Percentiles rank a stretch among this genome's conserved stretches.
These are phyloP conservation scores for Verasper variegatus DNA, from an alignment of 2,113 vertebrate species.

Conservation along the genomic window DNA sequence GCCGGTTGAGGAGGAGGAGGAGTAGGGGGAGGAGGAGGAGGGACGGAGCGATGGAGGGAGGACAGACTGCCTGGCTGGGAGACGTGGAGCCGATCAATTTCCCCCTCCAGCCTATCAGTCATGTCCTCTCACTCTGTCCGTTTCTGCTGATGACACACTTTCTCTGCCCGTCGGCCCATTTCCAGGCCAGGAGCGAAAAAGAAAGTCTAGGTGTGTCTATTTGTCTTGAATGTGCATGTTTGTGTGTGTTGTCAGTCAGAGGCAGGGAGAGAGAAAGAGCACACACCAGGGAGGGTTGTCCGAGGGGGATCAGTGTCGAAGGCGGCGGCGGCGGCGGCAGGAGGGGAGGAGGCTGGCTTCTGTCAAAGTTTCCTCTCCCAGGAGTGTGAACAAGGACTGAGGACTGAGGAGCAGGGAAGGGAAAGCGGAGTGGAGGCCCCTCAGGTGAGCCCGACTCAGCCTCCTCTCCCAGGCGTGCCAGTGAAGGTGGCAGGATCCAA, in stretches of 20 bases:
- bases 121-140: constrained; percentile 76
- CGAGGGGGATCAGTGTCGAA: constrained; percentile 22
- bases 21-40: neutral
- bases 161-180: constrained; percentile 78
- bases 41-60: constrained; percentile 60
- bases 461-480: constrained; percentile 90
- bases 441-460: constrained; percentile 89
- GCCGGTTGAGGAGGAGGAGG: constrained; percentile 10
- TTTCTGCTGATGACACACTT: constrained; percentile 83
- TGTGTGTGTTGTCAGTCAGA: constrained; percentile 56
- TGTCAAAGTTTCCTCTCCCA: constrained; percentile 68
- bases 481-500: constrained; percentile 86
- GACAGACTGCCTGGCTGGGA: constrained; percentile 62
- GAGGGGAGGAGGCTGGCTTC: constrained; percentile 35
- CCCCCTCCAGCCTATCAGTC: constrained; percentile 80
- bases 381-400: constrained; percentile 31
- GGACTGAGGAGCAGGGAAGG: constrained; percentile 39
- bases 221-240: constrained; percentile 38
- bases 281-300: constrained; percentile 54
- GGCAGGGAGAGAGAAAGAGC: constrained; percentile 12
- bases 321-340: neutral
- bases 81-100: constrained; percentile 81
- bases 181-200: constrained; percentile 66
- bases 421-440: constrained; percentile 51
- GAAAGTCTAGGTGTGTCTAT: constrained; percentile 54